Evolutionary conservation across 2,113 vertebrate species (phyloP).

Genomic region (Puntigrus tetrazona): DNA sequence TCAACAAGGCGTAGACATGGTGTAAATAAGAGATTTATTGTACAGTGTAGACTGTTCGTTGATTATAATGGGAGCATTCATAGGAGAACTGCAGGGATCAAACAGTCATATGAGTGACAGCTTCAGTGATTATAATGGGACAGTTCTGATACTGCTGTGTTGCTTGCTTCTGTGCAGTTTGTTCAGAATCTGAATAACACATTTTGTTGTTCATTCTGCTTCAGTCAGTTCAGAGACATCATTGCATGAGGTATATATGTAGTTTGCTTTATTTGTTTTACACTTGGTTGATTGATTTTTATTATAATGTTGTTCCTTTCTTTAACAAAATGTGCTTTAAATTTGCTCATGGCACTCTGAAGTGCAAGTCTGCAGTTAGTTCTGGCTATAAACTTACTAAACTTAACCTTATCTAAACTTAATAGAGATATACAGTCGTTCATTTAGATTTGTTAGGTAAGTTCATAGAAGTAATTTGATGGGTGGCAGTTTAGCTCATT

Average conservation of each 20-base stretch:
- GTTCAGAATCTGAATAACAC: not conserved
- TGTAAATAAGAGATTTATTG: conserved; percentile 6
- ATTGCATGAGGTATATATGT: not conserved
- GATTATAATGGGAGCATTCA: not conserved
- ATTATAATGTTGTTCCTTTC: too few species aligned
- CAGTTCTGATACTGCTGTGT: not conserved
- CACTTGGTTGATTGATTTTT: too few species aligned
- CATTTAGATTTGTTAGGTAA: not conserved
- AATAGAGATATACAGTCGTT: not conserved
- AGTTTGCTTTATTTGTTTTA: too few species aligned
- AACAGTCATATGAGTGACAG: not conserved
- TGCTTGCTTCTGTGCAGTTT: not conserved
- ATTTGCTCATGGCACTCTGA: too few species aligned
- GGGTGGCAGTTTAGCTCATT: not conserved
- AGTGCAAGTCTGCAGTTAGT: not conserved
- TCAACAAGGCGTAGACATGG: not conserved
- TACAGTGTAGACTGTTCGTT: not conserved
- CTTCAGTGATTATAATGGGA: conserved; percentile 1
- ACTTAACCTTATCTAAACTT: too few species aligned
- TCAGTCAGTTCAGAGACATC: not conserved
- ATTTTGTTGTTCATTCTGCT: not conserved
- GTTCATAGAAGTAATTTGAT: not conserved
- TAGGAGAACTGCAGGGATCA: not conserved
- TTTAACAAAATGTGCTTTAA: too few species aligned
- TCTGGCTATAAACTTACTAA: not conserved